phyloP scores from a whole-genome alignment of 2,797 vertebrate species.

The Phalloptychus januarius region DNA sequence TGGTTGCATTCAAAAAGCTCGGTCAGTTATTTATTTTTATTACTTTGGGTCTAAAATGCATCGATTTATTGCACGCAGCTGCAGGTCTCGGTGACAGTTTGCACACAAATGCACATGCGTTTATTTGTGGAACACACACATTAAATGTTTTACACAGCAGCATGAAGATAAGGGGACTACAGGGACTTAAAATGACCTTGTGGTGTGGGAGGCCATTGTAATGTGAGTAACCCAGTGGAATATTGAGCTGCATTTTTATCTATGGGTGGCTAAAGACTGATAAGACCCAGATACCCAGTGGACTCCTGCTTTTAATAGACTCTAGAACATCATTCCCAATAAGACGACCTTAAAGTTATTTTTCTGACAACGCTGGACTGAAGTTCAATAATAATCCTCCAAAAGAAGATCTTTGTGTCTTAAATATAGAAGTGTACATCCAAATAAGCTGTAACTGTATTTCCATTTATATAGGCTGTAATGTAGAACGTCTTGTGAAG shows the following conservation, averaged over 20 bases:
- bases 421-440: constrained; percentile 55
- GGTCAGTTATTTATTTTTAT: constrained; percentile 37
- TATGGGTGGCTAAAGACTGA: constrained; percentile 50
- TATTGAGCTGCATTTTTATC: constrained; percentile 70
- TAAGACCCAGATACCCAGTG: constrained; percentile 60
- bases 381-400: constrained; percentile 16
- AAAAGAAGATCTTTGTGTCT: constrained; percentile 38
- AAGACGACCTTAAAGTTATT: constrained; percentile 55
- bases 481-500: constrained; percentile 64
- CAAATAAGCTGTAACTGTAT: constrained; percentile 68
- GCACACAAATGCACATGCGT: constrained; percentile 9
- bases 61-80: constrained; percentile 29
- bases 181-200: constrained; percentile 73
- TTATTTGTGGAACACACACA: constrained; percentile 43
- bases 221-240: constrained; percentile 63
- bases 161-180: constrained; percentile 58
- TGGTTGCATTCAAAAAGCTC: constrained; percentile 57
- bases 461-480: constrained; percentile 70
- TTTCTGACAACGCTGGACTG: constrained; percentile 23
- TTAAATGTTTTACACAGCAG: constrained; percentile 49
- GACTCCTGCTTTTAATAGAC: constrained; percentile 64
- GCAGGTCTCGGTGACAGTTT: constrained; percentile 11
- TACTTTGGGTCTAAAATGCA: constrained; percentile 33
- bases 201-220: constrained; percentile 67
- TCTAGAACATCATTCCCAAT: constrained; percentile 45